Conservation (phyloP, 2,888 invertebrate species). For the Chrysodeixis includens region DNA sequence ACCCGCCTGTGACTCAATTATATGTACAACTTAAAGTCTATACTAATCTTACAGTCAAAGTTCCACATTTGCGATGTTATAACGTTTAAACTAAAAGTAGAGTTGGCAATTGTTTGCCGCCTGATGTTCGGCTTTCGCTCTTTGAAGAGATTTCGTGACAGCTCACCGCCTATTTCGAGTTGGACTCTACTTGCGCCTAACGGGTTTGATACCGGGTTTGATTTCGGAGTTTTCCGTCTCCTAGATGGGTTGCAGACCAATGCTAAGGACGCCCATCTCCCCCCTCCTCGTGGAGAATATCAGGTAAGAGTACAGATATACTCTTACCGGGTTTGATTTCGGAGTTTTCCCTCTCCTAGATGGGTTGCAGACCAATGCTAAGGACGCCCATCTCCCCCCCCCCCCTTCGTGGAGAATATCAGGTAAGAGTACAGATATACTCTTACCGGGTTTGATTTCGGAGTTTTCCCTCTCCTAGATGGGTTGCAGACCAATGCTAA, state of each 20-base stretch:
- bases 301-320: no score
- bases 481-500: not conserved
- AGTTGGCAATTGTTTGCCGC: no score
- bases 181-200: not conserved
- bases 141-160: no score
- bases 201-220: not conserved
- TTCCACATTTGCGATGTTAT: not conserved
- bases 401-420: no score
- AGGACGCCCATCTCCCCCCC: no score
- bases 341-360: not conserved
- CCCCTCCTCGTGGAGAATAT: no score
- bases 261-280: no score
- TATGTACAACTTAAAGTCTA: not conserved
- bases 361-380: not conserved
- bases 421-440: no score
- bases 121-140: no score
- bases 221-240: no score
- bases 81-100: no score
- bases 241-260: no score
- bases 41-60: not conserved
- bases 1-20: not conserved
- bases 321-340: not conserved
- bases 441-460: not conserved
- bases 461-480: not conserved
- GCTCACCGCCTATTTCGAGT: not conserved